These are phyloP conservation scores for Styela clava DNA, from an alignment of 23 tunicate genomes.

Conservation along the genomic window DNA sequence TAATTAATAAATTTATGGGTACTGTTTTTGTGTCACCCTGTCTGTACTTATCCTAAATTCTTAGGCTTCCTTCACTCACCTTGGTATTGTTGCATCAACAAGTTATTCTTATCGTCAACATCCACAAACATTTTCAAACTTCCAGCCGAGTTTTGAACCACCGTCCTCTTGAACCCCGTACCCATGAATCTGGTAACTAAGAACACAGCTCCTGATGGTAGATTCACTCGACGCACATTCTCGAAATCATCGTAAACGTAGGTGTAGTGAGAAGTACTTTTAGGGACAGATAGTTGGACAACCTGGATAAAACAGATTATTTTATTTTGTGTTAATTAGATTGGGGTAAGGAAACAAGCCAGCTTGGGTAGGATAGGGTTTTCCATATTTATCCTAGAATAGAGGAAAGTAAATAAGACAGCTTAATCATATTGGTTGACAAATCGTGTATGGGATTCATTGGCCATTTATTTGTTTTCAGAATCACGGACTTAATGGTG, in stretches of 20 bases:
- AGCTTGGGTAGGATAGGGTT: too few species aligned
- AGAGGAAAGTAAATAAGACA: too few species aligned
- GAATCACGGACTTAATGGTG: too few species aligned
- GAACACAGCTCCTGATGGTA: constrained; percentile 66
- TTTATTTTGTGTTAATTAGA: background rate
- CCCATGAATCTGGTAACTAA: constrained; percentile 42
- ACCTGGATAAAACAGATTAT: constrained; percentile 37
- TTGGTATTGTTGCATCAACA: background rate
- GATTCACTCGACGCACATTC: constrained; percentile 40
- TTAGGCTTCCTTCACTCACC: too few species aligned
- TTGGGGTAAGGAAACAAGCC: background rate
- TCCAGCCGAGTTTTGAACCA: constrained; percentile 31
- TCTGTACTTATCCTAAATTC: too few species aligned
- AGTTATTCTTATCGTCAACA: constrained; percentile 21
- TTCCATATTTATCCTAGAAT: too few species aligned
- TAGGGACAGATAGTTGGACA: constrained; percentile 35
- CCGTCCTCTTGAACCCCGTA: constrained; percentile 65
- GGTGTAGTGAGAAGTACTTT: constrained; percentile 39
- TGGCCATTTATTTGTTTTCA: too few species aligned
- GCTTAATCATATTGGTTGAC: too few species aligned
- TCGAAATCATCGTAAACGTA: constrained; percentile 45
- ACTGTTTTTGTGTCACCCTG: too few species aligned
- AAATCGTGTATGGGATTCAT: too few species aligned
- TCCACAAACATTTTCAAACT: constrained; percentile 22
- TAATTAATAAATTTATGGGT: too few species aligned